Evolutionary conservation across 2,797 vertebrate species (phyloP).

Genomic region (Nothura maculosa): DNA sequence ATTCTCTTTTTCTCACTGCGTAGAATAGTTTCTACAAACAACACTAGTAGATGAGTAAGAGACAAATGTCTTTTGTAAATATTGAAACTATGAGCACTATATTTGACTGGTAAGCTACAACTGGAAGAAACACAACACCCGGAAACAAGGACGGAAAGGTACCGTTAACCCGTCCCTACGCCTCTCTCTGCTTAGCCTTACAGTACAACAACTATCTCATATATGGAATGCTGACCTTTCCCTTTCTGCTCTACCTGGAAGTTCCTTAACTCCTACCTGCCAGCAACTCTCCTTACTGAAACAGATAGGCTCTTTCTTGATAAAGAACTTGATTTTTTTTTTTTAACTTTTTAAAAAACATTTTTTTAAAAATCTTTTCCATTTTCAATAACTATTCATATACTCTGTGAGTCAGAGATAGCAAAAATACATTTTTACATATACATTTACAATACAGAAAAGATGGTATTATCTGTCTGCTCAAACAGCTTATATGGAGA

Average conservation of each 20-base stretch:
- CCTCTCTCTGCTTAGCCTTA: background rate
- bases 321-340: background rate
- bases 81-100: background rate
- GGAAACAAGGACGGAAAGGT: background rate
- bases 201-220: background rate
- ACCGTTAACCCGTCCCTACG: accelerated
- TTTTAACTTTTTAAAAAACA: no score
- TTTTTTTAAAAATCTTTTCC: background rate
- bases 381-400: slow-evolving; percentile 48
- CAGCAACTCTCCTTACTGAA: background rate
- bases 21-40: background rate
- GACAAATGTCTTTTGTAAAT: background rate
- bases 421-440: background rate
- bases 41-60: background rate
- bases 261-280: background rate
- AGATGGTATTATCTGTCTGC: background rate
- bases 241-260: background rate
- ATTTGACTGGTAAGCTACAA: background rate
- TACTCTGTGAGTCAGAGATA: slow-evolving; percentile 4
- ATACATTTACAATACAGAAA: background rate
- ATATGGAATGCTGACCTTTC: background rate
- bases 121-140: background rate
- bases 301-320: background rate
- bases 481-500: slow-evolving; percentile 8
- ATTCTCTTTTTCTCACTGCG: background rate